These are phyloP conservation scores for Druon quercuslanigerum DNA, from an alignment of 1,140 invertebrate genomes.

Conservation along the genomic window DNA sequence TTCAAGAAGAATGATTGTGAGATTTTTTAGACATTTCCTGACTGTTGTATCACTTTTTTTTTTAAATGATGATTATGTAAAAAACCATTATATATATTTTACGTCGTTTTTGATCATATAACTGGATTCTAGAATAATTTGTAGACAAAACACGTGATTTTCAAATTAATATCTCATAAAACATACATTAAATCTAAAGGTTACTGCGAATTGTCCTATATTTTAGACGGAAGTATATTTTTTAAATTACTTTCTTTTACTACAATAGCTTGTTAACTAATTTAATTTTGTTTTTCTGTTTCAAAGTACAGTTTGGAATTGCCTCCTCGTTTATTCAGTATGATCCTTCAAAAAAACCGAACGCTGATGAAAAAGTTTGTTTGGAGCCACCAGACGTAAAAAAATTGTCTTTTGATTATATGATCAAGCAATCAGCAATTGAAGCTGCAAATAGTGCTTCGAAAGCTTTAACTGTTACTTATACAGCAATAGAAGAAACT, in stretches of 20 bases:
- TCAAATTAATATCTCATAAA: no score
- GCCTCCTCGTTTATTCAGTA: slow-evolving; percentile 52
- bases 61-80: no score
- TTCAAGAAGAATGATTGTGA: no score
- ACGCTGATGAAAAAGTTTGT: slow-evolving; percentile 56
- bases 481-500: slow-evolving; percentile 62
- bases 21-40: no score
- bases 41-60: no score
- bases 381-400: slow-evolving; percentile 53
- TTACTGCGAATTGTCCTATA: no score
- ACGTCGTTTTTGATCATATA: no score
- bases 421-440: slow-evolving; percentile 69
- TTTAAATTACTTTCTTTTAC: not conserved
- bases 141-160: no score
- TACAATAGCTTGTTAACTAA: not conserved
- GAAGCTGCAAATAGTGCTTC: slow-evolving; percentile 67
- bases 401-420: slow-evolving; percentile 67
- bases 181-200: no score
- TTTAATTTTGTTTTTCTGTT: slow-evolving; percentile 35
- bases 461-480: slow-evolving; percentile 65
- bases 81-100: no score
- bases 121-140: no score
- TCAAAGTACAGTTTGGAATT: slow-evolving; percentile 52
- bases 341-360: slow-evolving; percentile 45
- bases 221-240: no score